Evolutionary conservation across 2,113 vertebrate species (phyloP).

Genomic region (Pedionomus torquatus): DNA sequence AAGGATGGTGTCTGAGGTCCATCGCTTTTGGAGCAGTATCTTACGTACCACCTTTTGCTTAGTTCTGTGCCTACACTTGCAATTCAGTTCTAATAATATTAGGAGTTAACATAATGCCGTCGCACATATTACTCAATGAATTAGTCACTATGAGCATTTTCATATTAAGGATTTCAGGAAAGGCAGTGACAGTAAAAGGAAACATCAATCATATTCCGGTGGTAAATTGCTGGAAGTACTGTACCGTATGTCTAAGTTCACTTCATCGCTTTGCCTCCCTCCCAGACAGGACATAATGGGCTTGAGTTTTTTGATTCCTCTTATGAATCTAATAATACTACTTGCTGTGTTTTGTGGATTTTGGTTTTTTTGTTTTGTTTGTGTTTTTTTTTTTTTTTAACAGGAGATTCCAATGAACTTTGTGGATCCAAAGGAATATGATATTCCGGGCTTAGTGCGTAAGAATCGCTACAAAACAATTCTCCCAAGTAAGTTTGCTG

Average conservation of each 20-base stretch:
- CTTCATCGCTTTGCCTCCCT: constrained; percentile 1
- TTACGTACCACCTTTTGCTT: background rate
- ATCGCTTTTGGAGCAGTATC: background rate
- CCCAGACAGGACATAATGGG: background rate
- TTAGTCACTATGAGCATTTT: constrained; percentile 6
- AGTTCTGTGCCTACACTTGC: constrained; percentile 14
- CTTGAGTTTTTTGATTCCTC: background rate
- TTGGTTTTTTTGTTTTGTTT: background rate
- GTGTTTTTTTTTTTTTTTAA: background rate
- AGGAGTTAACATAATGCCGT: background rate
- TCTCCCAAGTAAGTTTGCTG: constrained; percentile 90
- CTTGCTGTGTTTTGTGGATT: background rate
- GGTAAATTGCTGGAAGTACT: background rate
- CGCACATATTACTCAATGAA: background rate
- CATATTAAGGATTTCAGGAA: constrained; percentile 30
- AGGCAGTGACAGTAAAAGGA: constrained; percentile 23
- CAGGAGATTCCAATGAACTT: constrained; percentile 99
- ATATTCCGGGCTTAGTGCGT: constrained; percentile 94
- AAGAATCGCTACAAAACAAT: constrained; percentile 99
- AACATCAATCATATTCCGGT: constrained; percentile 24
- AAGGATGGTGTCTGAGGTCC: constrained; percentile 15
- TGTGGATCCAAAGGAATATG: constrained; percentile 97
- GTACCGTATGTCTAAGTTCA: constrained; percentile 4
- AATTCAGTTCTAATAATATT: constrained; percentile 18
- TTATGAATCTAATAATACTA: background rate